A percentile compares a stretch with the other conserved stretches of the same genome.
These are phyloP conservation scores for Lasius fuliginosus DNA, from an alignment of 2,888 invertebrate genomes.

Conservation along the genomic window DNA sequence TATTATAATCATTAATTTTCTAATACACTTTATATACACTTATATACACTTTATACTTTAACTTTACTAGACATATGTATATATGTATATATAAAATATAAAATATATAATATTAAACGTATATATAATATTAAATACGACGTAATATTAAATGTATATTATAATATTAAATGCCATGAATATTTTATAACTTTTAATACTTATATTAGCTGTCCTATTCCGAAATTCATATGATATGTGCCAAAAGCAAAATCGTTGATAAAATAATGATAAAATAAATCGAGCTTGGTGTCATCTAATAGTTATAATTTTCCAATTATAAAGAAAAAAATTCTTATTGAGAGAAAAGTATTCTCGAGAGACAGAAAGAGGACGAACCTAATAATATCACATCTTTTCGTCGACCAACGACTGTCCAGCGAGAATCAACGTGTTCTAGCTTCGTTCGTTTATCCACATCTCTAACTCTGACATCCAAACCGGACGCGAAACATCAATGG, in stretches of 20 bases:
- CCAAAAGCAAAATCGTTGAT: slow-evolving; percentile 46
- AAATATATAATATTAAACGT: background rate
- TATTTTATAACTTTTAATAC: background rate
- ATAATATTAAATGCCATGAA: background rate
- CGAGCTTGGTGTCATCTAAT: slow-evolving; percentile 23
- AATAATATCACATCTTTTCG: slow-evolving; percentile 76
- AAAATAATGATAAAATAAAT: slow-evolving; percentile 31
- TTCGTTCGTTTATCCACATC: slow-evolving; percentile 50
- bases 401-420: slow-evolving; percentile 62
- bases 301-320: slow-evolving; percentile 52
- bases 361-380: slow-evolving; percentile 60
- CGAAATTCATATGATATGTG: slow-evolving; percentile 38
- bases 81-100: too few relatives aligned
- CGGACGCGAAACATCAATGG: slow-evolving; percentile 58
- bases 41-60: too few relatives aligned
- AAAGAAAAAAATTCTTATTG: slow-evolving; percentile 7
- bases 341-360: background rate
- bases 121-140: background rate
- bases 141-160: too few relatives aligned
- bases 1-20: background rate
- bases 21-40: background rate
- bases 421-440: slow-evolving; percentile 55
- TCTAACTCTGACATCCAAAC: slow-evolving; percentile 47
- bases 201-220: background rate
- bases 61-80: too few relatives aligned